A percentile compares a stretch with the other conserved stretches of the same genome.
These are phyloP conservation scores for Nycticryphes semicollaris DNA, from an alignment of 2,113 vertebrate genomes.

Conservation along the genomic window DNA sequence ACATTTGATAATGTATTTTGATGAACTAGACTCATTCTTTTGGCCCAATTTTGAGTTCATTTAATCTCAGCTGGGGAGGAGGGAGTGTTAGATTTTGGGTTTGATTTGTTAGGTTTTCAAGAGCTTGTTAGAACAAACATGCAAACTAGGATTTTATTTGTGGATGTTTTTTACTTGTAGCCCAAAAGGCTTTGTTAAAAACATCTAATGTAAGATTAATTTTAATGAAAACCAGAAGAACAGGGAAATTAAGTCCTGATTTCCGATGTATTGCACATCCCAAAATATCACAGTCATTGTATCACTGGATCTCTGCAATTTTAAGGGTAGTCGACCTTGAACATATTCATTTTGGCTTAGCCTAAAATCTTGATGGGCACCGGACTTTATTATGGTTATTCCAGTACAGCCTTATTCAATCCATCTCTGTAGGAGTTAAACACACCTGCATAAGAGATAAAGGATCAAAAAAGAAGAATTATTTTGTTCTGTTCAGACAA, in stretches of 20 bases:
- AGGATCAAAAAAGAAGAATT: not conserved
- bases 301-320: not conserved
- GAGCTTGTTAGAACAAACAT: not conserved
- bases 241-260: not conserved
- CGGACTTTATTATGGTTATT: not conserved
- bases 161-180: not conserved
- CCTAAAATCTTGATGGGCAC: not conserved
- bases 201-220: not conserved
- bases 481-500: not conserved
- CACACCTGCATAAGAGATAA: not conserved
- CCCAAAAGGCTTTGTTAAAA: not conserved
- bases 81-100: not conserved
- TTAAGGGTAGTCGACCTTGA: not conserved
- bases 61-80: not conserved
- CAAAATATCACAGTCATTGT: not conserved
- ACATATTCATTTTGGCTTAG: not conserved
- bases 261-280: not conserved
- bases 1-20: not conserved
- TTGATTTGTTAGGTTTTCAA: not conserved
- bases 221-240: slow-evolving; percentile 10
- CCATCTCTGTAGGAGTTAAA: not conserved
- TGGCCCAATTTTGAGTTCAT: not conserved
- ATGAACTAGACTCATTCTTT: not conserved
- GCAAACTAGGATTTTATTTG: not conserved
- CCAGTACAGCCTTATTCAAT: not conserved